Percentiles rank a stretch among this genome's conserved stretches.
Evolutionary conservation across 2,113 vertebrate genomes (phyloP).

Genomic region (Podarcis raffonei): DNA sequence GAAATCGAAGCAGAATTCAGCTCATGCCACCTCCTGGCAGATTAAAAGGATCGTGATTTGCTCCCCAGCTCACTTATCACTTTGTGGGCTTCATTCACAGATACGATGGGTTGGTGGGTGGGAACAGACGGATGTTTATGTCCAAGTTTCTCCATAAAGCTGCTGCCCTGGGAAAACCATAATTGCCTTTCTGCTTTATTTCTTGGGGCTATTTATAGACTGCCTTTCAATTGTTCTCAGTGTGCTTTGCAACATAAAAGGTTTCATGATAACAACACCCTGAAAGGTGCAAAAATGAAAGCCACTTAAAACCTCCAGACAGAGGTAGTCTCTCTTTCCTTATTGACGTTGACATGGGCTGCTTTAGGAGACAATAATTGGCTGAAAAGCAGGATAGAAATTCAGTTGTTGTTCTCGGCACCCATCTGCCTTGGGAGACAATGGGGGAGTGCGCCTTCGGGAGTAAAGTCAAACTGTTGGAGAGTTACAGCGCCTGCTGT

Average conservation of each 20-base stretch:
- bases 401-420: no score
- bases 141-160: background rate
- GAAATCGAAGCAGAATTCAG: conserved; percentile 43
- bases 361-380: no score
- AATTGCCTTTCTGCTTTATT: background rate
- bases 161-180: background rate
- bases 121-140: background rate
- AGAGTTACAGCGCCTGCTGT: no score
- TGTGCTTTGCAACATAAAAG: background rate
- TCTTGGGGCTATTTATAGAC: background rate
- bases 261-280: background rate
- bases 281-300: background rate
- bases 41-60: background rate
- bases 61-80: background rate
- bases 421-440: no score
- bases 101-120: background rate
- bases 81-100: background rate
- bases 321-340: no score
- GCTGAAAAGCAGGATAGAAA: no score
- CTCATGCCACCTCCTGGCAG: background rate
- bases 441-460: no score
- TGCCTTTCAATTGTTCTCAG: background rate
- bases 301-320: background rate
- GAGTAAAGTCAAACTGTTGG: no score
- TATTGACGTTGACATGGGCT: no score